A percentile compares a stretch with the other conserved stretches of the same genome.
Conservation (phyloP, 2,888 invertebrate species). For the Heliconius erato region DNA sequence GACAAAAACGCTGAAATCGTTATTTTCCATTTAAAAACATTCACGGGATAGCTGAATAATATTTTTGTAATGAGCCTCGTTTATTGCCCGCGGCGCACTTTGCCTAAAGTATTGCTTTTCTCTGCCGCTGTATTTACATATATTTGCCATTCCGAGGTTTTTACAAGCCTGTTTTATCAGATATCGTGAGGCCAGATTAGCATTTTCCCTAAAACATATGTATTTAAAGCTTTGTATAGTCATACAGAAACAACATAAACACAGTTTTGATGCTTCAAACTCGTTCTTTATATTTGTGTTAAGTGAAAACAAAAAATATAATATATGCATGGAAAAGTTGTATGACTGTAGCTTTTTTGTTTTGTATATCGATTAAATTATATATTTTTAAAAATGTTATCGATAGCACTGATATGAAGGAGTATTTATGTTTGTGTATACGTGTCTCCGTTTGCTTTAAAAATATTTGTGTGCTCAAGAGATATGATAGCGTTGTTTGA, state of each 20-base stretch:
- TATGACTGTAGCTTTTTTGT: neutral
- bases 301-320: neutral
- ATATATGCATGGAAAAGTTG: neutral
- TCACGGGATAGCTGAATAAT: constrained; percentile 58
- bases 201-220: constrained; percentile 48
- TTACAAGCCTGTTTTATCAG: constrained; percentile 57
- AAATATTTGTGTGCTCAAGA: constrained; percentile 13
- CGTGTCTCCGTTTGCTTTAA: constrained; percentile 4
- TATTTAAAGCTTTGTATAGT: constrained; percentile 36
- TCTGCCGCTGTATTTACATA: constrained; percentile 56
- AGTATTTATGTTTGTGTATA: neutral
- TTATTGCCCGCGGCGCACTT: constrained; percentile 57
- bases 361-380: neutral
- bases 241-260: constrained; percentile 10
- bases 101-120: constrained; percentile 55
- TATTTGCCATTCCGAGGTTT: constrained; percentile 56
- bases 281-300: neutral
- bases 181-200: constrained; percentile 56
- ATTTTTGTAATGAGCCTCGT: constrained; percentile 58
- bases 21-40: constrained; percentile 56
- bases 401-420: neutral
- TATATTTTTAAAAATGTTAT: neutral
- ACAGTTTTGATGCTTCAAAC: neutral
- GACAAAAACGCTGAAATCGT: constrained; percentile 51
- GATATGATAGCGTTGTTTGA: constrained; percentile 12